Evolutionary conservation across 2,888 invertebrate species (phyloP).

Genomic region (Leucozona laternaria): DNA sequence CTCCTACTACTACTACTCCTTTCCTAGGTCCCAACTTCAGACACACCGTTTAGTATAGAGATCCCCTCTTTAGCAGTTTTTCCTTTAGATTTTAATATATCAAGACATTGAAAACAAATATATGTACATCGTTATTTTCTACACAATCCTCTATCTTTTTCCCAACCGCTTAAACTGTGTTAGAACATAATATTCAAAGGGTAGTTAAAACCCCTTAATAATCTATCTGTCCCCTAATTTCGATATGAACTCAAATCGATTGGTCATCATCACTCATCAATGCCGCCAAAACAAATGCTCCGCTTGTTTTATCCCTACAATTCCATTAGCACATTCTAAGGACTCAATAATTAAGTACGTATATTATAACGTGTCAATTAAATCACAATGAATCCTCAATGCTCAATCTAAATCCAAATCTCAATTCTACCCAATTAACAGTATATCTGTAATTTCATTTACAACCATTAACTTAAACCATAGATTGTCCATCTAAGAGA

Average conservation of each 20-base stretch:
- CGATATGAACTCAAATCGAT: background rate
- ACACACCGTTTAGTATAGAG: too few species aligned
- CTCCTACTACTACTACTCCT: too few species aligned
- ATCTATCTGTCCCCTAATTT: too few species aligned
- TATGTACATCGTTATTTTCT: too few species aligned
- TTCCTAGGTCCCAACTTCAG: too few species aligned
- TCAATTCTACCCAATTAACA: background rate
- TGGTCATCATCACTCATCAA: background rate
- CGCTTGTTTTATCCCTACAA: background rate
- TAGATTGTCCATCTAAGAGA: slow-evolving; percentile 10
- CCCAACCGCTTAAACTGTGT: too few species aligned
- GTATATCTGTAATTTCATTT: background rate
- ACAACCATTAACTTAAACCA: background rate
- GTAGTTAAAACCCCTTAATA: too few species aligned
- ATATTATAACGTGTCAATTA: background rate
- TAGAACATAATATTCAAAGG: too few species aligned
- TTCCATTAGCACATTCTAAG: background rate
- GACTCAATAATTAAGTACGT: background rate
- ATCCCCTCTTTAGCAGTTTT: too few species aligned
- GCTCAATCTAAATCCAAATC: background rate
- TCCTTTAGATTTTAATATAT: too few species aligned
- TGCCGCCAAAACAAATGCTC: background rate
- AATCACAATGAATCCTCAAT: background rate
- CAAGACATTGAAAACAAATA: too few species aligned
- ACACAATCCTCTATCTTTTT: too few species aligned